Base-by-base conservation (phyloP, 1,140 invertebrate species). In the Piezodorus guildinii region DNA sequence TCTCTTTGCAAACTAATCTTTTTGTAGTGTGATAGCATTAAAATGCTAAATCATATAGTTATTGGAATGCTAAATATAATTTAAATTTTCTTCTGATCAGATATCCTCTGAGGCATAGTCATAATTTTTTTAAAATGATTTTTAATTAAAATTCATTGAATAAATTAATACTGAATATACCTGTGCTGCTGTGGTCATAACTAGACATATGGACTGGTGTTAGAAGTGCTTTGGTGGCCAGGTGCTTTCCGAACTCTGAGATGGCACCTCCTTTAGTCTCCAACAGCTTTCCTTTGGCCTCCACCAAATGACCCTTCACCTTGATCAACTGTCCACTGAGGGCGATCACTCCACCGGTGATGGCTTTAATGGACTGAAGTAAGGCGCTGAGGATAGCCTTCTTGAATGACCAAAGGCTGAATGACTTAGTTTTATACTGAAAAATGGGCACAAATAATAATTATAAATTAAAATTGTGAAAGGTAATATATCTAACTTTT, bases 311-410 rank as follows among this genome's bases (percentile, higher is more conserved):
- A 19, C 88, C 88, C 61, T 88, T 83, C 19, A 87, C 88, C 74
- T 91, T 91, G 67, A 91, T 85, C 5, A 92, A 73, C 71, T 90
- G 86, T 4, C 89, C 89, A 71, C 89, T 90, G 19, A 91, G 77
- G 8, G 89, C 88, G 3, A 90, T 82, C 2, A 90, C 84, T 27
- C 88, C 87, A 17, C 89, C 89, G 51, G 87, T 86, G 54, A 92
- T 87, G 0, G 89, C 88, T 72, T 91, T 90, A 0, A 89, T 81
- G 12, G 89, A 87, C 80, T 90, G 86, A 68, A 90, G 78, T 6
- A 91, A 75, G 9, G 88, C 88, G 71, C 84, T 83, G 12, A 91
- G 72, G 62, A 91, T 85, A 0, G 86, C 86, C 72, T 87, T 88
- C 73, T 90, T 90, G 68, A 90, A 78, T 19, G 83, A 80, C 83